Percentiles rank a stretch among this genome's conserved stretches.
Evolutionary conservation across 2,113 vertebrate species (phyloP).

Genomic region (Campylorhamphus procurvoides): DNA sequence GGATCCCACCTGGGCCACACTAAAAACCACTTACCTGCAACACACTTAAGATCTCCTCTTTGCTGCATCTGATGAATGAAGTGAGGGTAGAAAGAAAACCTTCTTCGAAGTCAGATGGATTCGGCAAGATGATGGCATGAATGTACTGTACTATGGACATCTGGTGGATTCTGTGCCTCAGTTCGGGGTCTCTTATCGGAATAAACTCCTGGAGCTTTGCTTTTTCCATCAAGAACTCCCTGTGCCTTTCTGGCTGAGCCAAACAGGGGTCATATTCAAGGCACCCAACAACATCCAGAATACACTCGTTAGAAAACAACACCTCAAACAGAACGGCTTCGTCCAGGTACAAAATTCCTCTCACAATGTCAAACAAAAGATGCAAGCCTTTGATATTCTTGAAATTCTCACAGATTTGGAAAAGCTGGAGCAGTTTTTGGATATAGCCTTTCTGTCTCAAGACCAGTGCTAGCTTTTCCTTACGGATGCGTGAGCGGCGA

Average conservation of each 20-base stretch:
- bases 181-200: slow-evolving; percentile 93
- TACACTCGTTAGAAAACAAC: slow-evolving; percentile 98
- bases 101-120: slow-evolving; percentile 91
- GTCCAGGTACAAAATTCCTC: slow-evolving; percentile 95
- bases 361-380: slow-evolving; percentile 94
- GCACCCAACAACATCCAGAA: slow-evolving; percentile 96
- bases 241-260: slow-evolving; percentile 89
- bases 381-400: slow-evolving; percentile 92
- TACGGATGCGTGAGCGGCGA: slow-evolving; percentile 86
- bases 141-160: slow-evolving; percentile 95
- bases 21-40: slow-evolving; percentile 85
- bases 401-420: slow-evolving; percentile 90
- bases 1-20: not conserved
- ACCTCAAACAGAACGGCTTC: slow-evolving; percentile 94
- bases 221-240: slow-evolving; percentile 94
- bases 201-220: slow-evolving; percentile 96
- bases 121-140: slow-evolving; percentile 93
- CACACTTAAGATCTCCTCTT: slow-evolving; percentile 96
- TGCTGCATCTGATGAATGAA: slow-evolving; percentile 96
- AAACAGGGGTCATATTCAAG: slow-evolving; percentile 95
- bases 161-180: slow-evolving; percentile 94
- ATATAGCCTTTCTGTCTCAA: slow-evolving; percentile 92
- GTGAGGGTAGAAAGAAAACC: slow-evolving; percentile 96
- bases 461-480: slow-evolving; percentile 90
- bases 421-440: slow-evolving; percentile 94